These are phyloP conservation scores for Dermochelys coriacea DNA, from an alignment of 2,797 vertebrate species.

Conservation along the genomic window DNA sequence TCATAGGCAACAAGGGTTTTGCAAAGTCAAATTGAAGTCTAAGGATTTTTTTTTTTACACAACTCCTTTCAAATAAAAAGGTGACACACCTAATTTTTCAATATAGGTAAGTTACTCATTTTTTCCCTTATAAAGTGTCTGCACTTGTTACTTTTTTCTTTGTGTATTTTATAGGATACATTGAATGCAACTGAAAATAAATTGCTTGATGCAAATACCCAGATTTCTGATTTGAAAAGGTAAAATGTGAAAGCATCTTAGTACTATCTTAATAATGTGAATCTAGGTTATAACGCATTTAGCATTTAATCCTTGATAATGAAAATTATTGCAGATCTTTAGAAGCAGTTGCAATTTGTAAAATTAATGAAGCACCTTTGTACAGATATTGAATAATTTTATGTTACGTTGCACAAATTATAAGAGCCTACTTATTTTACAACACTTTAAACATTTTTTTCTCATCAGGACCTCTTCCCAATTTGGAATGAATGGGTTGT, in stretches of 20 bases:
- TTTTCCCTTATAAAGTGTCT: slow-evolving; percentile 9
- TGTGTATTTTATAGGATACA: slow-evolving; percentile 83
- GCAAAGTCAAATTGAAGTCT: not conserved
- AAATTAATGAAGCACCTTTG: not conserved
- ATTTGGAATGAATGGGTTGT: not conserved
- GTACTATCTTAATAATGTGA: not conserved
- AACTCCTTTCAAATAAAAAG: not conserved
- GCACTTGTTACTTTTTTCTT: slow-evolving; percentile 7
- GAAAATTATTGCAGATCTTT: not conserved
- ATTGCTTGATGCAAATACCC: slow-evolving; percentile 87
- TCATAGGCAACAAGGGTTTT: not conserved
- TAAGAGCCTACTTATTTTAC: not conserved
- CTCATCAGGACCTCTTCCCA: not conserved
- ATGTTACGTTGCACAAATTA: not conserved
- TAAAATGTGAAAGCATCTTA: slow-evolving; percentile 68
- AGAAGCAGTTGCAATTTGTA: not conserved
- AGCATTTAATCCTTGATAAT: not conserved
- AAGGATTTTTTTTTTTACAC: not conserved
- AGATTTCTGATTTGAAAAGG: slow-evolving; percentile 95
- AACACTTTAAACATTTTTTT: not conserved
- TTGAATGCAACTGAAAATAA: slow-evolving; percentile 91
- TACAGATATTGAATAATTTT: not conserved
- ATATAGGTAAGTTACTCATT: not conserved
- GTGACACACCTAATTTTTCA: not conserved
- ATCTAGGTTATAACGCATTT: not conserved